Evolutionary conservation across 1,140 invertebrate species (phyloP).

Genomic region (Wiebesia pumilae): DNA sequence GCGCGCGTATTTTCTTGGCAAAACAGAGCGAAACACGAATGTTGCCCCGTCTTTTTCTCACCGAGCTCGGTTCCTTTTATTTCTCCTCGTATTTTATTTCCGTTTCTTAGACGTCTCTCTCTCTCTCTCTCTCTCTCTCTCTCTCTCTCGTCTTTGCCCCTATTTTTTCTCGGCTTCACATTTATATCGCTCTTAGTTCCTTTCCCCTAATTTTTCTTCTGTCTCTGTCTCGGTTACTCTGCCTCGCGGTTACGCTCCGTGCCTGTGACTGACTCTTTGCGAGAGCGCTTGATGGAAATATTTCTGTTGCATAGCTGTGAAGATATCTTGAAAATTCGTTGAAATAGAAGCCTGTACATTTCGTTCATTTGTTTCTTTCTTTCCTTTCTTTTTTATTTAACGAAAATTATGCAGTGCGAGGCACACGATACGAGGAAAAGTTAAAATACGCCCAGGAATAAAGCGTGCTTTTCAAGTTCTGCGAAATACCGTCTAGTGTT

Average conservation of each 20-base stretch:
- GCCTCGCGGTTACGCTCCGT: not conserved
- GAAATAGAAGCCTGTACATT: not conserved
- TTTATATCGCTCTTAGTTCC: conserved; percentile 32
- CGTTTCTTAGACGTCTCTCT: not conserved
- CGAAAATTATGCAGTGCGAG: not conserved
- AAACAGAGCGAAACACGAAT: conserved; percentile 19
- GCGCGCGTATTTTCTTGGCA: conserved; percentile 19
- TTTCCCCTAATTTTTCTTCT: conserved; percentile 15
- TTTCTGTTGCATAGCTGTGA: not conserved
- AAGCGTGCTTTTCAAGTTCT: not conserved
- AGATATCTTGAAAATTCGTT: conserved; percentile 13
- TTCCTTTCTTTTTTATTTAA: not conserved
- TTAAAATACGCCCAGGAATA: not conserved
- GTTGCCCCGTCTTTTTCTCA: not conserved
- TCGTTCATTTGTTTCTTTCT: not conserved
- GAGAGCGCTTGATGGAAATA: conserved; percentile 18
- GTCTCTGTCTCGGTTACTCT: not conserved
- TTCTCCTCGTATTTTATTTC: not conserved
- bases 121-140: too few species aligned
- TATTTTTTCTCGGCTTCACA: conserved; percentile 3
- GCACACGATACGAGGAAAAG: not conserved
- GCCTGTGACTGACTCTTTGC: not conserved
- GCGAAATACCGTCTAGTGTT: too few species aligned
- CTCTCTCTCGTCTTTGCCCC: not conserved
- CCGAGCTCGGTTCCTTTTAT: not conserved